Base-by-base conservation (phyloP, 2,888 invertebrate genomes). In the Adineta ricciae region DNA sequence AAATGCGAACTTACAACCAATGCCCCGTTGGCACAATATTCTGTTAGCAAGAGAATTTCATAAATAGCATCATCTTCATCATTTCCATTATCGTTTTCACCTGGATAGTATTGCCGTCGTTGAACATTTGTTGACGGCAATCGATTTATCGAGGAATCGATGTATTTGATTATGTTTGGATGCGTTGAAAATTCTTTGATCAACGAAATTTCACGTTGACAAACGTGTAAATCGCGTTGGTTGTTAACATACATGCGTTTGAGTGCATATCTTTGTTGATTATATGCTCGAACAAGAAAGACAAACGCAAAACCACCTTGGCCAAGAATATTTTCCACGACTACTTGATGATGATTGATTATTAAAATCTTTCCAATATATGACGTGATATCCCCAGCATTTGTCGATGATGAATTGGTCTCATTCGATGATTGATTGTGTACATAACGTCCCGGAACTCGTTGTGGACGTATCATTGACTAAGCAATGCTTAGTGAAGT, bases 191-290 rank as follows among this genome's bases (percentile, higher is more conserved):
- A 78, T 72, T 85, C 83, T 41, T 83, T 85, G 14, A 85, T 49
- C 38, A 96, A 96, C 91, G 95, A 94, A 90, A 95, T 95, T 92
- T 96, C 96, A 88, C 95, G 92, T 90, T 94, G 94, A 88, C 95
- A 95, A 87, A 95, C 94, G 90, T 93, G 94, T 88, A 96, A 92
- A 91, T 95, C 95, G 88, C 94, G 93, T 88, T 95, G 95, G 91
- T 95, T 95, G 91, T 95, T 95, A 88, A 96, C 95, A 91, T 95
- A 95, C 93, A 96, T 94, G 87, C 96, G 93, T 91, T 96, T 96
- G 86, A 96, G 92, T 84, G 96, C 96, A 92, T 94, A 95, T 83
- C 89, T 88, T 88, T 93, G 93, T 36, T 64, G 49, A 86, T 92
- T 93, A n/a, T 16, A 36, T 88, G 93, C 93, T 90, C 94, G 94